Conservation (phyloP, 2,113 vertebrate species). For the Eidolon helvum region DNA sequence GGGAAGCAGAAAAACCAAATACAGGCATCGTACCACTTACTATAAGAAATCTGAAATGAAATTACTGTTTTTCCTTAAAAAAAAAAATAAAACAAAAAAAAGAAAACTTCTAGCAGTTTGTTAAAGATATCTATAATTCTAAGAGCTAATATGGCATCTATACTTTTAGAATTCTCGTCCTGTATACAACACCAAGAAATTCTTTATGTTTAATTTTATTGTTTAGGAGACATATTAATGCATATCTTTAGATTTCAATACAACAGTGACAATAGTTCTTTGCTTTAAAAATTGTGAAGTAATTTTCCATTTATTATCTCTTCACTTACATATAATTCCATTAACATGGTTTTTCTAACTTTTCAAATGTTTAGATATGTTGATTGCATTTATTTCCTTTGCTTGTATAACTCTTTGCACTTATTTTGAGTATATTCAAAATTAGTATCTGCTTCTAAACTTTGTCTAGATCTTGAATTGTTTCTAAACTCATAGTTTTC, state of each 20-base stretch:
- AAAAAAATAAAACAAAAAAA: not conserved
- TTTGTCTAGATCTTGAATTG: not conserved
- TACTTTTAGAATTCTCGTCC: not conserved
- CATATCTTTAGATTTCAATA: not conserved
- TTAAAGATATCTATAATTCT: not conserved
- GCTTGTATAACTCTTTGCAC: not conserved
- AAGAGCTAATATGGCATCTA: not conserved
- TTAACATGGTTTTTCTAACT: not conserved
- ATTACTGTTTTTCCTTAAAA: not conserved
- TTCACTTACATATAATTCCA: not conserved
- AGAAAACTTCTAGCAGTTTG: not conserved
- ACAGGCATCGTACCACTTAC: not conserved
- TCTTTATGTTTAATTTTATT: not conserved
- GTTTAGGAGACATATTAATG: not conserved
- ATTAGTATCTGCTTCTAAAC: not conserved
- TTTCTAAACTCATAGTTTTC: not conserved
- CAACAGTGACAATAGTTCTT: not conserved
- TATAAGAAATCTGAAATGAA: not conserved
- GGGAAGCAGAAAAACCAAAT: not conserved
- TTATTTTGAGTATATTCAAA: not conserved
- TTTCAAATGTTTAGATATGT: not conserved
- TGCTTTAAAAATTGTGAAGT: not conserved
- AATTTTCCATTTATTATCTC: not conserved
- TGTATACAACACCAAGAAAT: not conserved
- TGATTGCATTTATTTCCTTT: not conserved